Base-by-base conservation (phyloP, 2,113 vertebrate genomes). In the Tenebrosternarchus preto region DNA sequence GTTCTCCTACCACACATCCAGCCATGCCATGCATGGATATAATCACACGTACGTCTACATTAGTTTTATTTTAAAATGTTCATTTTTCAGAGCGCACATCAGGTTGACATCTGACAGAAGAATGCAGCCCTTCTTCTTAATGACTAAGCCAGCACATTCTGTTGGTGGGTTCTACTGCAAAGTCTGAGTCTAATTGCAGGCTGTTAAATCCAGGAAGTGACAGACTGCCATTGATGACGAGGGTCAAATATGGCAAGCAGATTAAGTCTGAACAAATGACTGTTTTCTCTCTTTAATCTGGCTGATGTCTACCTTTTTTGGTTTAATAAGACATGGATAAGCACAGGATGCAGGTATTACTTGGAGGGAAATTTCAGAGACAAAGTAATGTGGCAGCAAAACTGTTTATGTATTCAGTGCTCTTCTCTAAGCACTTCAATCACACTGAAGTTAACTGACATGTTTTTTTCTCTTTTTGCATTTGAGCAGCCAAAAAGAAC, bases 401-500 rank as follows among this genome's bases (percentile, higher is more conserved):
- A 29, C 3, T 70, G 73, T 85, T 68, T 75, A 75, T 78, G 16
- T 69, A 82, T 85, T 84, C 71, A 69, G 36, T 61, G 63, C 46
- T 66, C 61, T 73, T 66, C 67, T 81, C 36, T 36, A 27, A 76
- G 55, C 63, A 19, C 9, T 82, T 36, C 64, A 81, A 79, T 84
- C 75, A 39, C 25, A 19, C 31, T 64, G 55, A 17, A 12, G 67
- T 80, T 82, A 59, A n/a, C 2, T 74, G 80, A 80, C 78, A 80
- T 83, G n/a, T 64, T 61, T 29, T 68, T 79, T 77, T 82, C 39
- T 75, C 72, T 77, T 82, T 80, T 77, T 68, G 31, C 66, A 72
- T 57, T 57, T 69, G 22, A 80, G 80, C 29, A 77, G 59, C 27
- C 63, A 86, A 83, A 86, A 76, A 79, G 24, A 88, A 67, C 60